Conservation (phyloP, 2,888 invertebrate genomes). For the Heliconius ismenius region DNA sequence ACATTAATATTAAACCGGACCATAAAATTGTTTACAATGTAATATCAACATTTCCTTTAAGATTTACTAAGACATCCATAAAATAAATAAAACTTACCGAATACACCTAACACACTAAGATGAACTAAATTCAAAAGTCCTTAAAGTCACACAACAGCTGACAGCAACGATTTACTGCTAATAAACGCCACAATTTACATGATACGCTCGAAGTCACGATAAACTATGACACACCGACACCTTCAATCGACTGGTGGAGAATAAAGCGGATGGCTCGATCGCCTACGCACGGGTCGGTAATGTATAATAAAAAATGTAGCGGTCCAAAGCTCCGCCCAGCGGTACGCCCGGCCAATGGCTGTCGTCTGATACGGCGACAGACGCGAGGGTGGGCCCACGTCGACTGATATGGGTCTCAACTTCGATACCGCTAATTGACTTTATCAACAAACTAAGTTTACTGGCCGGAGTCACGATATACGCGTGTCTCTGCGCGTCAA, state of each 20-base stretch:
- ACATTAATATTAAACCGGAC: neutral
- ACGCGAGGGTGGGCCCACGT: slow-evolving; percentile 74
- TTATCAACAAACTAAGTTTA: slow-evolving; percentile 82
- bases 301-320: slow-evolving; percentile 72
- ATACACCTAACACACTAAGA: slow-evolving; percentile 21
- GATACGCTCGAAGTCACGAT: slow-evolving; percentile 68
- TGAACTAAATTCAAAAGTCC: slow-evolving; percentile 58
- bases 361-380: slow-evolving; percentile 59
- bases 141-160: slow-evolving; percentile 61
- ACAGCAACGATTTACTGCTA: slow-evolving; percentile 63
- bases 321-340: slow-evolving; percentile 72
- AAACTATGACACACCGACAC: slow-evolving; percentile 80
- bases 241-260: slow-evolving; percentile 78
- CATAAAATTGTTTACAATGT: slow-evolving; percentile 19
- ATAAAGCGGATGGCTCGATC: slow-evolving; percentile 70
- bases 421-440: slow-evolving; percentile 82
- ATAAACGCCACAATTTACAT: slow-evolving; percentile 72
- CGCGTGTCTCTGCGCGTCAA: slow-evolving; percentile 79
- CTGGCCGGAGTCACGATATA: slow-evolving; percentile 80
- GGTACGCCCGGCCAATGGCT: slow-evolving; percentile 70
- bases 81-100: slow-evolving; percentile 32
- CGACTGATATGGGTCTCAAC: slow-evolving; percentile 77
- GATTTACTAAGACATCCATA: slow-evolving; percentile 12
- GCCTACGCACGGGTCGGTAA: slow-evolving; percentile 73
- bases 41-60: neutral